These are phyloP conservation scores for Agrenia bidenticulata DNA, from an alignment of 2,888 invertebrate species.

Conservation along the genomic window DNA sequence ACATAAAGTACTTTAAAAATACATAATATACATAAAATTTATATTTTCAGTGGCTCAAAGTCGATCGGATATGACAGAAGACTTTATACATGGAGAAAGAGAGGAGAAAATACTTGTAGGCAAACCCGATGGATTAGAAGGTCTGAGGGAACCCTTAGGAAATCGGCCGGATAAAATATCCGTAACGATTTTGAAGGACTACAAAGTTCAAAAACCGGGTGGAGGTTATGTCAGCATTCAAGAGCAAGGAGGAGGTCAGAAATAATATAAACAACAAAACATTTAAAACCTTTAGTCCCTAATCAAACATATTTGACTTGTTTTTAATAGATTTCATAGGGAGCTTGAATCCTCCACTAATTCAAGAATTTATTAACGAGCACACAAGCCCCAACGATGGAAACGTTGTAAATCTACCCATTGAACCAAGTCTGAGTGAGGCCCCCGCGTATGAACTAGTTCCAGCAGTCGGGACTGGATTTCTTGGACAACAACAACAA, in stretches of 20 bases:
- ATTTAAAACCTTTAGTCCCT: too few species aligned
- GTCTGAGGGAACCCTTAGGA: background rate
- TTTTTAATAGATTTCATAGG: background rate
- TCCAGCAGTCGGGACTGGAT: too few species aligned
- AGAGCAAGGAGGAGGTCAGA: conserved; percentile 9
- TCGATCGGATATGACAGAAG: background rate
- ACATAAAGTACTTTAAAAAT: too few species aligned
- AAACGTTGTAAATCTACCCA: too few species aligned
- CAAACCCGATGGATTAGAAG: background rate
- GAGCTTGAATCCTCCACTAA: conserved; percentile 1
- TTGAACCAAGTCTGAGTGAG: too few species aligned
- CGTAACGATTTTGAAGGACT: conserved; percentile 12
- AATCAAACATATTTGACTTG: too few species aligned
- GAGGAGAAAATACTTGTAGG: background rate
- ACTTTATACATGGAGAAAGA: background rate
- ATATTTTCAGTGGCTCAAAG: background rate
- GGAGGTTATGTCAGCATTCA: conserved; percentile 1
- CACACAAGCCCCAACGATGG: background rate
- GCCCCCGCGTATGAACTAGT: too few species aligned
- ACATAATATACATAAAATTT: too few species aligned
- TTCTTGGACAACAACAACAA: background rate
- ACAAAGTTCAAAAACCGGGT: background rate
- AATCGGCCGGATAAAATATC: conserved; percentile 6
- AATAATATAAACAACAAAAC: background rate
- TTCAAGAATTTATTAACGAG: conserved; percentile 1